Evolutionary conservation across 2,797 vertebrate species (phyloP).

Genomic region (Thaleichthys pacificus): DNA sequence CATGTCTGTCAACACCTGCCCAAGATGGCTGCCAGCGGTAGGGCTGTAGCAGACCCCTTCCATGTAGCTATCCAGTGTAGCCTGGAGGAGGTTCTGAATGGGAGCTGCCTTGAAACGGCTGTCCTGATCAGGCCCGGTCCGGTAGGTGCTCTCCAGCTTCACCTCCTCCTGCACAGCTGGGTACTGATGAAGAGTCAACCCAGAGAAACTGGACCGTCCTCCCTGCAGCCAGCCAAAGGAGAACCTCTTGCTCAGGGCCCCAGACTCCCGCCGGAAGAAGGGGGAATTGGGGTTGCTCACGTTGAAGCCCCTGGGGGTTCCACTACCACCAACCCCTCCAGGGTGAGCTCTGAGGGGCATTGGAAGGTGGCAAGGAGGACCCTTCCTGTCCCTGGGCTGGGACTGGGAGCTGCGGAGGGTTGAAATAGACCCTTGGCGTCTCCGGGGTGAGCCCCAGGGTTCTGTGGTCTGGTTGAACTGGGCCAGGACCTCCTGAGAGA

Average conservation of each 20-base stretch:
- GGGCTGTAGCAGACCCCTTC: constrained; percentile 45
- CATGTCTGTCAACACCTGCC: constrained; percentile 64
- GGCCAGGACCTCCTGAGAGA: constrained; percentile 51
- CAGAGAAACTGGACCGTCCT: constrained; percentile 69
- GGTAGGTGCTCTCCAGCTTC: constrained; percentile 64
- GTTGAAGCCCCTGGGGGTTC: constrained; percentile 59
- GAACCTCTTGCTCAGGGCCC: constrained; percentile 52
- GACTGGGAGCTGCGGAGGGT: constrained; percentile 52
- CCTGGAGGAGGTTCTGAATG: constrained; percentile 60
- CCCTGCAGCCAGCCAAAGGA: constrained; percentile 66
- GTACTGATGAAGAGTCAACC: constrained; percentile 61
- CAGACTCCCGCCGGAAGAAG: constrained; percentile 63
- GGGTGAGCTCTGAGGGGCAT: constrained; percentile 37
- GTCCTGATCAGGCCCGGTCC: constrained; percentile 51
- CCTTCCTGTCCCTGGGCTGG: neutral
- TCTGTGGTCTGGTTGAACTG: constrained; percentile 46
- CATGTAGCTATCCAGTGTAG: constrained; percentile 42
- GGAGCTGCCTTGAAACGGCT: constrained; percentile 44
- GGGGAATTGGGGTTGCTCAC: constrained; percentile 45
- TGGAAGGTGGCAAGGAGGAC: constrained; percentile 12
- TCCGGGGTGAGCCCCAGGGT: neutral
- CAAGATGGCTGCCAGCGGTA: constrained; percentile 34
- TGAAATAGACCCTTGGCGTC: constrained; percentile 38
- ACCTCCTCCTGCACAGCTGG: constrained; percentile 39
- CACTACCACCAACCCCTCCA: neutral